phyloP scores from a whole-genome alignment of 1,140 invertebrate genomes.

The Catajapyx aquilonaris region DNA sequence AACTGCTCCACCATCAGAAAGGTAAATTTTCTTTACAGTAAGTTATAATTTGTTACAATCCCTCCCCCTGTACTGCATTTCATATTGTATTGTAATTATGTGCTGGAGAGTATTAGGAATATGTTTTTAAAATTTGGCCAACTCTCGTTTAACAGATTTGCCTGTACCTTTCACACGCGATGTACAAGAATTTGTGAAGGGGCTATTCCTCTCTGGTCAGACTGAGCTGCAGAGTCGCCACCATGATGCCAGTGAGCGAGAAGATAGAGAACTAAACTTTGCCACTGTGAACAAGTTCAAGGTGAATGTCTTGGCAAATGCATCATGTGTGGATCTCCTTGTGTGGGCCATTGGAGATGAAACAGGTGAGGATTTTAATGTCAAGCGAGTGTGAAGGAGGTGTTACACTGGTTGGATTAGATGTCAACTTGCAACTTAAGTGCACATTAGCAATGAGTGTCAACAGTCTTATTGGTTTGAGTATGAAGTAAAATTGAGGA shows the following conservation, averaged over 20 bases:
- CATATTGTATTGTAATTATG: no score
- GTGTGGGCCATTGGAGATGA: constrained; percentile 96
- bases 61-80: no score
- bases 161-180: constrained; percentile 78
- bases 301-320: constrained; percentile 90
- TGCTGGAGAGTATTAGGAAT: no score
- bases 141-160: no score
- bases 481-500: no score
- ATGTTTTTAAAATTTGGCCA: no score
- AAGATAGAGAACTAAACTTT: constrained; percentile 54
- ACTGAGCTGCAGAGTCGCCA: constrained; percentile 69
- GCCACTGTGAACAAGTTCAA: constrained; percentile 74
- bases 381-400: background rate
- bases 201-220: constrained; percentile 74
- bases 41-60: no score
- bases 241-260: constrained; percentile 58
- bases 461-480: no score
- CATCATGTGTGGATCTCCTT: constrained; percentile 87
- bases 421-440: no score
- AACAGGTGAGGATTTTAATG: constrained; percentile 42
- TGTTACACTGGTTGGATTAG: no score
- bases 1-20: constrained; percentile 72
- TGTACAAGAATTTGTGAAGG: constrained; percentile 76
- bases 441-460: no score
- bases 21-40: no score